Conservation (phyloP, 2,113 vertebrate genomes). For the Nannobrachium achirus region DNA sequence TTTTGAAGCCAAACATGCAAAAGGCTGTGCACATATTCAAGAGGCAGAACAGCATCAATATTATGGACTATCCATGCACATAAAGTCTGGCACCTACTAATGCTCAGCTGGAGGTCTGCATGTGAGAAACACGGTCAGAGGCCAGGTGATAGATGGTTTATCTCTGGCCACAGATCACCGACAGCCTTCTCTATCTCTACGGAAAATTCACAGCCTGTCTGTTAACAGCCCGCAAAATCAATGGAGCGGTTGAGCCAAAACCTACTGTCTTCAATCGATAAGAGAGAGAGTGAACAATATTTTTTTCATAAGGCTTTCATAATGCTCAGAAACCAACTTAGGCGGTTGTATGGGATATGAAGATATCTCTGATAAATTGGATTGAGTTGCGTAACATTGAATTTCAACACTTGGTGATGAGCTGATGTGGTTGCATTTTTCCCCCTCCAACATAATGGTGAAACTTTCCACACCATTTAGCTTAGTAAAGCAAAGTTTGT, state of each 20-base stretch:
- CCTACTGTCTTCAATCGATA: constrained; percentile 30
- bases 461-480: constrained; percentile 4
- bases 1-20: background rate
- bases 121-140: constrained; percentile 6
- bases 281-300: constrained; percentile 18
- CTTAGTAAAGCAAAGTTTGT: background rate
- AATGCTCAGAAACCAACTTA: constrained; percentile 15
- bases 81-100: background rate
- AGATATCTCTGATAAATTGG: background rate
- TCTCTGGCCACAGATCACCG: constrained; percentile 18
- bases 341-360: background rate
- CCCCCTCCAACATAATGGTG: background rate
- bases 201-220: constrained; percentile 16
- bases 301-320: constrained; percentile 20
- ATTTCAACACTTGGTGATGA: constrained; percentile 20
- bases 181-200: background rate
- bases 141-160: constrained; percentile 4
- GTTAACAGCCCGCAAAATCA: constrained; percentile 41
- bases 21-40: background rate
- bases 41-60: too few relatives aligned
- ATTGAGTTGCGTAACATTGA: constrained; percentile 16
- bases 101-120: constrained; percentile 13
- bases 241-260: constrained; percentile 33
- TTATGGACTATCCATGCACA: background rate
- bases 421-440: constrained; percentile 1